These are phyloP conservation scores for Pseudanteris insignis DNA, from an alignment of 2,888 invertebrate genomes.

Conservation along the genomic window DNA sequence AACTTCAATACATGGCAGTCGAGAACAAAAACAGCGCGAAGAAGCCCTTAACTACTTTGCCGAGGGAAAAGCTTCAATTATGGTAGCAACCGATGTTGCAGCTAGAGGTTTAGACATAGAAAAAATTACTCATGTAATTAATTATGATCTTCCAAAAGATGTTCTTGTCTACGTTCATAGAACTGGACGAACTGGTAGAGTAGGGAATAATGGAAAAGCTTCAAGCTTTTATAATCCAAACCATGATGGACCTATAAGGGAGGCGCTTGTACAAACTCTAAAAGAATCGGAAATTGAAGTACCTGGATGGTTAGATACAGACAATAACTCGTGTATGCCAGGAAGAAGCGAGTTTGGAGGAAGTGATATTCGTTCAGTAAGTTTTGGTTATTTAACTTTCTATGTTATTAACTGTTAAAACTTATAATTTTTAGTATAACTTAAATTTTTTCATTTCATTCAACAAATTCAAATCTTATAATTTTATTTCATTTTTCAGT, in stretches of 20 bases:
- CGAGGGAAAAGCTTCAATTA: slow-evolving; percentile 75
- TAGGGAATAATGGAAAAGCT: slow-evolving; percentile 88
- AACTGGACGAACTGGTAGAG: slow-evolving; percentile 93
- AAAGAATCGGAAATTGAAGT: slow-evolving; percentile 81
- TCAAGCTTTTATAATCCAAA: slow-evolving; percentile 81
- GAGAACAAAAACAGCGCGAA: slow-evolving; percentile 79
- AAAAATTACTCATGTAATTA: slow-evolving; percentile 87
- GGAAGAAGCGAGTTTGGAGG: slow-evolving; percentile 73
- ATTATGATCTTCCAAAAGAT: slow-evolving; percentile 88
- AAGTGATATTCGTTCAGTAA: slow-evolving; percentile 74
- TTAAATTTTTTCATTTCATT: not conserved
- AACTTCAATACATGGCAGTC: slow-evolving; percentile 80
- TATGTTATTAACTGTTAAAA: too few relatives aligned
- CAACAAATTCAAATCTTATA: not conserved
- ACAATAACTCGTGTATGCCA: slow-evolving; percentile 54
- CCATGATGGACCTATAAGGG: slow-evolving; percentile 71
- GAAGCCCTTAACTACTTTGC: slow-evolving; percentile 82
- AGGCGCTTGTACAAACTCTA: slow-evolving; percentile 77
- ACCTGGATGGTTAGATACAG: slow-evolving; percentile 72
- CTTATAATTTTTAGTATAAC: not conserved
- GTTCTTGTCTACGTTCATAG: slow-evolving; percentile 96
- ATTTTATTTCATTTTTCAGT: too few relatives aligned
- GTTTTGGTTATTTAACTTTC: too few relatives aligned
- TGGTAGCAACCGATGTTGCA: slow-evolving; percentile 96
- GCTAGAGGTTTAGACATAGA: slow-evolving; percentile 92